Percentiles rank a stretch among this genome's conserved stretches.
phyloP scores from a whole-genome alignment of 1,140 invertebrate species.

The Ceratoteleas bidentatus region DNA sequence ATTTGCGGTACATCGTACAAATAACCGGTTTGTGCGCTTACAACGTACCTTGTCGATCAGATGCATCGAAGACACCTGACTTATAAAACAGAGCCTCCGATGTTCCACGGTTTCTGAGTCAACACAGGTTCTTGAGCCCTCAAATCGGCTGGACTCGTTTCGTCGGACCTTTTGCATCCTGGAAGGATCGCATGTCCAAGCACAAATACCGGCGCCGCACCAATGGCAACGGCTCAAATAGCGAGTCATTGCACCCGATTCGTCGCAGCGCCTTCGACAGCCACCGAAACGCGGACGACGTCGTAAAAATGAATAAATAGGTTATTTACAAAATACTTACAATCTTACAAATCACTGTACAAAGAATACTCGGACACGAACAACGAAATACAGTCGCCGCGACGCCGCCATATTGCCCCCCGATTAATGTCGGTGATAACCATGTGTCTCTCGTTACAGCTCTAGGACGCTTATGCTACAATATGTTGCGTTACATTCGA shows the following conservation, averaged over 20 bases:
- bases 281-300: neutral
- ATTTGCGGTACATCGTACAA: constrained; percentile 19
- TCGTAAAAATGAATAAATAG: constrained; percentile 44
- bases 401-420: constrained; percentile 36
- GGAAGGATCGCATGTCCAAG: too few relatives aligned
- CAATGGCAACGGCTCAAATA: too few relatives aligned
- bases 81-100: constrained; percentile 11
- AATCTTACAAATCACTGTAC: constrained; percentile 24
- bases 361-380: constrained; percentile 25
- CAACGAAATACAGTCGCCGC: constrained; percentile 17
- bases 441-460: constrained; percentile 33
- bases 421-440: constrained; percentile 10
- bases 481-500: constrained; percentile 62
- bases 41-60: neutral
- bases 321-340: constrained; percentile 44
- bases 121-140: constrained; percentile 2
- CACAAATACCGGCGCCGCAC: too few relatives aligned
- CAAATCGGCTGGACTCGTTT: too few relatives aligned
- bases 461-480: constrained; percentile 58
- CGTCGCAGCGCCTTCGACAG: too few relatives aligned
- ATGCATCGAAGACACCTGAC: constrained; percentile 8
- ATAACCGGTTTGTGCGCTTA: constrained; percentile 24
- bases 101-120: neutral
- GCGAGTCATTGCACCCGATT: too few relatives aligned
- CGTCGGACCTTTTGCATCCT: neutral